Evolutionary conservation across 2,888 invertebrate species (phyloP).

Genomic region (Cabera pusaria): DNA sequence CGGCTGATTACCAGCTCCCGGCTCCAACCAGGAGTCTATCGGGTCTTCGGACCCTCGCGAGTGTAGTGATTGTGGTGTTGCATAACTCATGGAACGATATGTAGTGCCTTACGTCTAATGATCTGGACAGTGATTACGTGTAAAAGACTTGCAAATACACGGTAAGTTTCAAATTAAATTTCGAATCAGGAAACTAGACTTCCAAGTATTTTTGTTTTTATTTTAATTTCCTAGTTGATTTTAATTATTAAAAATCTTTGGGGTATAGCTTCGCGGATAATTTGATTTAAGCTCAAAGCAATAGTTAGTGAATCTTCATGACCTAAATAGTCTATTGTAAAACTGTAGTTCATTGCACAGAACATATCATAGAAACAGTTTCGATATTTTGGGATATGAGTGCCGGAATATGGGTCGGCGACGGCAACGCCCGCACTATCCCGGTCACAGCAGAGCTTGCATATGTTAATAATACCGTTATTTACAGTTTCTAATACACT

Average conservation of each 20-base stretch:
- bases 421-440: constrained; percentile 75
- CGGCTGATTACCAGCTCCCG: constrained; percentile 62
- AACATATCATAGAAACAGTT: constrained; percentile 38
- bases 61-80: constrained; percentile 55
- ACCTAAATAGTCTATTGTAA: constrained; percentile 15
- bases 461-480: constrained; percentile 47
- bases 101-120: constrained; percentile 41
- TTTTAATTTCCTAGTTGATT: too few relatives aligned
- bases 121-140: constrained; percentile 27
- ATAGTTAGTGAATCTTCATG: not conserved
- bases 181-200: not conserved
- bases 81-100: constrained; percentile 49
- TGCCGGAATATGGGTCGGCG: constrained; percentile 74
- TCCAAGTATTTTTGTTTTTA: too few relatives aligned
- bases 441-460: constrained; percentile 72
- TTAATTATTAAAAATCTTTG: too few relatives aligned
- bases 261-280: too few relatives aligned
- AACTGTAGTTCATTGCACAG: constrained; percentile 11
- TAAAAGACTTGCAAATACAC: constrained; percentile 22
- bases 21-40: constrained; percentile 16
- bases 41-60: constrained; percentile 38
- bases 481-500: constrained; percentile 15
- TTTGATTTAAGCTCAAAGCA: too few relatives aligned
- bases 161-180: constrained; percentile 15
- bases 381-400: constrained; percentile 79